Evolutionary conservation across 2,113 vertebrate species (phyloP).

Genomic region (Campylomormyrus tamandua): DNA sequence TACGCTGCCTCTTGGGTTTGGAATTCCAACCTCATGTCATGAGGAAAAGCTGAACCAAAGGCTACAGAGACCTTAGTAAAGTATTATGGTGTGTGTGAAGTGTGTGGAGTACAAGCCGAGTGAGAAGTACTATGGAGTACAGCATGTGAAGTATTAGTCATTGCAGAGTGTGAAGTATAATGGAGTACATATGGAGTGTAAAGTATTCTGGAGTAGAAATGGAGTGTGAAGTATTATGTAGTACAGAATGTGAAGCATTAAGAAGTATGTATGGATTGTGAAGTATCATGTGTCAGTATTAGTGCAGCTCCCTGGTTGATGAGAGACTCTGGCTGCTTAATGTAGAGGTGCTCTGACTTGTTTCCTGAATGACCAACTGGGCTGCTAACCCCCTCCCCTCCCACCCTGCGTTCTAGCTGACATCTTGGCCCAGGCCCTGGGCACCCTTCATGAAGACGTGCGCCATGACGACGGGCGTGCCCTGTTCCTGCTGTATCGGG

Average conservation of each 20-base stretch:
- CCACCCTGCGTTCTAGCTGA: conserved; percentile 54
- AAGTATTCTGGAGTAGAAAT: background rate
- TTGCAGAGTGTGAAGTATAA: background rate
- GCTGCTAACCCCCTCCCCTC: background rate
- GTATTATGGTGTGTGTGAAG: background rate
- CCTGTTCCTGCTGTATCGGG: conserved; percentile 72
- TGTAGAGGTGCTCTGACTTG: background rate
- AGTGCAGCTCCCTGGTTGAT: background rate
- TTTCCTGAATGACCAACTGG: background rate
- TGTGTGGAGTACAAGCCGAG: background rate
- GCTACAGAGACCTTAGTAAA: background rate
- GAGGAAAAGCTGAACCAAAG: background rate
- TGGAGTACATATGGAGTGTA: background rate
- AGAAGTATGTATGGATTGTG: background rate
- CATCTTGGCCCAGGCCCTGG: conserved; percentile 71
- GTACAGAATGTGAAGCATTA: background rate
- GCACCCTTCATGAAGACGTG: conserved; percentile 64
- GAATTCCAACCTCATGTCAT: background rate
- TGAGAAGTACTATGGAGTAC: background rate
- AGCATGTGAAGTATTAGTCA: no score
- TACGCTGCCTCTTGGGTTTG: background rate
- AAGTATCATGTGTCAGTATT: background rate
- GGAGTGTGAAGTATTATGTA: background rate
- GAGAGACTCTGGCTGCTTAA: background rate
- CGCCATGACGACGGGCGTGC: conserved; percentile 68